Evolutionary conservation across 1,140 invertebrate genomes (phyloP), one percentile per base, ranked within the genome.

Genomic region (Penaeus japonicus): DNA sequence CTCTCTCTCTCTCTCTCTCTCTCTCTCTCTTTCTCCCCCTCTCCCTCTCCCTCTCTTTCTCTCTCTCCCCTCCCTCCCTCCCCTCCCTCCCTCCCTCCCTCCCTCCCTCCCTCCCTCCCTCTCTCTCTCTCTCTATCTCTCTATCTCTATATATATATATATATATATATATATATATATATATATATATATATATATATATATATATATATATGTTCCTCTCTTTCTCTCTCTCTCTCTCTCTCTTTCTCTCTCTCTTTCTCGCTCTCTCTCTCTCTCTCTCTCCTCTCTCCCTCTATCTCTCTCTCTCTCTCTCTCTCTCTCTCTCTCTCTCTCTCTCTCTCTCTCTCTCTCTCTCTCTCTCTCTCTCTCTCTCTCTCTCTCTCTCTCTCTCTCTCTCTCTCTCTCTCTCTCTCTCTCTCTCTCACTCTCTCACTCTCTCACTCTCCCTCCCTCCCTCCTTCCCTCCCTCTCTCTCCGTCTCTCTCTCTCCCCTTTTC

Each of bases 141-240:
- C 65, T 73, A 10, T 73, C 70, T n/a, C 5, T n/a, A 30, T 73
- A n/a, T 73, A 73, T 73, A 65, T 7, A 65, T 65, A 65, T 65
- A 65, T 65, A 65, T 65, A 65, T 65, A 65, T 65, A 65, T 65
- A 65, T 65, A 7, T 65, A 7, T 65, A 7, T 65, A 7, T 65
- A 7, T 65, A 15, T 65, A 15, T 65, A 15, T 65, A 15, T 65
- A 65, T 65, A 65, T 65, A 15, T 65, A 4, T 65, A 65, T 65
- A 7, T 65, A 65, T 65, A 15, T 65, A 65, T 5, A 18, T 4
- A 7, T 65, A 65, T 65, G 20, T 73, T 30, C 32, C 65, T 73
- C 65, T 73, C 65, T 73, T 30, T 73, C 65, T 73, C 65, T 73
- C 65, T 73, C 65, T 73, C 65, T 73, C 65, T 73, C 65, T 73